phyloP scores from a whole-genome alignment of 1,140 invertebrate species.

The Araneus ventricosus region DNA sequence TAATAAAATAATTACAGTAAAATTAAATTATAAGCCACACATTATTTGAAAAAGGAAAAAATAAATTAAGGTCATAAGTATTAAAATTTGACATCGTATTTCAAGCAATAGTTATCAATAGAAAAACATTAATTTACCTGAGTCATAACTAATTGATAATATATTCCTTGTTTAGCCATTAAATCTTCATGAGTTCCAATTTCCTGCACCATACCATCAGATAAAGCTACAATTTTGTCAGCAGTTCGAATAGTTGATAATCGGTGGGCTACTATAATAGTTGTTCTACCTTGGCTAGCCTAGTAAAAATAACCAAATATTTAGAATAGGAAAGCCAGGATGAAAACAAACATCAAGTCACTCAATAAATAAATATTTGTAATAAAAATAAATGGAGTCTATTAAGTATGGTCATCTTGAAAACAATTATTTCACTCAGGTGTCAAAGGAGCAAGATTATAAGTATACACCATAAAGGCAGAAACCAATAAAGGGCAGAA shows the following conservation, averaged over 20 bases:
- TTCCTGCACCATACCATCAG: slow-evolving; percentile 94
- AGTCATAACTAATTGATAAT: slow-evolving; percentile 75
- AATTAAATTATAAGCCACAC: no score
- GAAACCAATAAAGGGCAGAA: no score
- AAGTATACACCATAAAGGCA: no score
- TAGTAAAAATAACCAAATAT: background rate
- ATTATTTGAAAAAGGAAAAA: no score
- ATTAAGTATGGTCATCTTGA: no score
- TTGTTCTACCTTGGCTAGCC: slow-evolving; percentile 87
- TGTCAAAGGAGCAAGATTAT: no score
- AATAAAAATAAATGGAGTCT: no score
- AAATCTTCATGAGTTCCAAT: slow-evolving; percentile 92
- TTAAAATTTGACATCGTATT: background rate
- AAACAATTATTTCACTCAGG: no score
- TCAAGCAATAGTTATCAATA: background rate
- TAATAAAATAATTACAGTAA: no score
- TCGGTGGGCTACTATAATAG: slow-evolving; percentile 93
- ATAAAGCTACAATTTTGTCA: slow-evolving; percentile 94
- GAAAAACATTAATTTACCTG: slow-evolving; percentile 52
- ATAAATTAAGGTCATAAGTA: background rate
- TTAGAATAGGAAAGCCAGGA: background rate
- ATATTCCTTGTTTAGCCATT: slow-evolving; percentile 76
- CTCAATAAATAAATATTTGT: no score
- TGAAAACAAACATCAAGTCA: background rate
- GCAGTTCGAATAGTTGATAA: slow-evolving; percentile 97